Conservation (phyloP, 2,113 vertebrate genomes). For the Plecotus auritus region DNA sequence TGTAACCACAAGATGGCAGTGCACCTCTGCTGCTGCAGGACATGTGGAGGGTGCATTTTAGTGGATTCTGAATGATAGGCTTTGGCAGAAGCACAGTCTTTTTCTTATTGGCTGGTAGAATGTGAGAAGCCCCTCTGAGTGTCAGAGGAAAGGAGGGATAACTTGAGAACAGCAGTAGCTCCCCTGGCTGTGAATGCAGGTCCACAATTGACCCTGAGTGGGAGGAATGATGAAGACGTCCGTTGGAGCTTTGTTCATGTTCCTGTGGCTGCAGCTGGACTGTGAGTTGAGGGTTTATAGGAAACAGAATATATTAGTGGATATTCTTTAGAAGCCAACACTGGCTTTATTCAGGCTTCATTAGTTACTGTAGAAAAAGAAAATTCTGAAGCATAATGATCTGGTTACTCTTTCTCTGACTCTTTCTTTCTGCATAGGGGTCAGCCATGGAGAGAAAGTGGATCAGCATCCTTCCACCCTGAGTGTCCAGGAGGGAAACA, state of each 20-base stretch:
- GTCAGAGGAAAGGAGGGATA: not conserved
- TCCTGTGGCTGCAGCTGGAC: constrained; percentile 19
- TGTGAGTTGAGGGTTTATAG: constrained; percentile 26
- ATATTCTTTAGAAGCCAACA: not conserved
- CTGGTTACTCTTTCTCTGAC: not conserved
- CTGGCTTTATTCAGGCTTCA: not conserved
- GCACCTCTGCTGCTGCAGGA: not conserved
- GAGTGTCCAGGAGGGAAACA: not conserved
- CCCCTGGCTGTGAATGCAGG: not conserved
- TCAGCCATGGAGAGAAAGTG: not conserved
- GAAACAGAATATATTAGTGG: fast-evolving
- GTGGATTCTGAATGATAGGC: not conserved
- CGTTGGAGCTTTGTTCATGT: not conserved
- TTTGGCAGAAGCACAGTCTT: not conserved
- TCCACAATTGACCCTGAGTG: not conserved
- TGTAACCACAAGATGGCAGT: constrained; percentile 27
- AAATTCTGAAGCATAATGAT: not conserved
- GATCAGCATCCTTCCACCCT: not conserved
- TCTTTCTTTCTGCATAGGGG: not conserved
- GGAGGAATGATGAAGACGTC: not conserved
- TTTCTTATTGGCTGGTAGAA: not conserved
- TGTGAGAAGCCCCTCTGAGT: not conserved
- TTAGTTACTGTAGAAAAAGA: not conserved
- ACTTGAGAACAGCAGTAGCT: not conserved
- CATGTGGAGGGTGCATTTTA: not conserved